A percentile compares a stretch with the other conserved stretches of the same genome.
Evolutionary conservation across 2,113 vertebrate genomes (phyloP).

Genomic region (Sorex araneus): DNA sequence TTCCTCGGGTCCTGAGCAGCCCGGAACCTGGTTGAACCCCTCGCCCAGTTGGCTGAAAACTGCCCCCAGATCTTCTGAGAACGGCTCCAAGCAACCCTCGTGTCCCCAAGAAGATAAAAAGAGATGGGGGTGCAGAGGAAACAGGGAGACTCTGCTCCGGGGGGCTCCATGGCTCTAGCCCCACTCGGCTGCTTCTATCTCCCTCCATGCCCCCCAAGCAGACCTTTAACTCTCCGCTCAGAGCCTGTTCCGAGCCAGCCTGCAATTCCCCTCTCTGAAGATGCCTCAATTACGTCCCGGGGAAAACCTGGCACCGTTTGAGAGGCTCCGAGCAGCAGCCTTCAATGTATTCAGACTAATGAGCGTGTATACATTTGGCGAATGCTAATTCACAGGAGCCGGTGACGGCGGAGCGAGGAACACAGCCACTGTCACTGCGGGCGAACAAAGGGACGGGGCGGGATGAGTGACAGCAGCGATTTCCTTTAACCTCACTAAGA

Average conservation of each 20-base stretch:
- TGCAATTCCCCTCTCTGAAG: constrained; percentile 81
- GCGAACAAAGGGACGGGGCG: constrained; percentile 99
- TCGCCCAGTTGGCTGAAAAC: too few relatives aligned
- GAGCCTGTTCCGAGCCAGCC: constrained; percentile 74
- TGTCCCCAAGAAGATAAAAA: not conserved
- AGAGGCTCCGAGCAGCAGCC: constrained; percentile 88
- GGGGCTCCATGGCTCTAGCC: constrained; percentile 57
- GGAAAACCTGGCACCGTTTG: constrained; percentile 85
- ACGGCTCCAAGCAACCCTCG: too few relatives aligned
- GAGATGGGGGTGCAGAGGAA: not conserved
- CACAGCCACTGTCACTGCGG: constrained; percentile 95
- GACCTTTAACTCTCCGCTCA: constrained; percentile 78
- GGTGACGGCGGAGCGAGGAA: constrained; percentile 86
- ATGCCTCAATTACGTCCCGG: constrained; percentile 87
- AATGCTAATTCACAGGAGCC: constrained; percentile 92
- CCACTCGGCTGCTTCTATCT: constrained; percentile 72
- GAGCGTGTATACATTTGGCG: constrained; percentile 95
- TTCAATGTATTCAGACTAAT: constrained; percentile 98
- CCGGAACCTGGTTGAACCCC: too few relatives aligned
- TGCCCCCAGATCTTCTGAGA: too few relatives aligned
- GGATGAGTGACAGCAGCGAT: constrained; percentile 99
- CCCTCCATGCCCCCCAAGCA: constrained; percentile 72
- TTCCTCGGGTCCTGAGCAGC: too few relatives aligned
- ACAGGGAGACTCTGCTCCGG: not conserved
- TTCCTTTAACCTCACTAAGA: constrained; percentile 99